phyloP scores from a whole-genome alignment of 1,140 invertebrate species.

The Aphis craccivora region DNA sequence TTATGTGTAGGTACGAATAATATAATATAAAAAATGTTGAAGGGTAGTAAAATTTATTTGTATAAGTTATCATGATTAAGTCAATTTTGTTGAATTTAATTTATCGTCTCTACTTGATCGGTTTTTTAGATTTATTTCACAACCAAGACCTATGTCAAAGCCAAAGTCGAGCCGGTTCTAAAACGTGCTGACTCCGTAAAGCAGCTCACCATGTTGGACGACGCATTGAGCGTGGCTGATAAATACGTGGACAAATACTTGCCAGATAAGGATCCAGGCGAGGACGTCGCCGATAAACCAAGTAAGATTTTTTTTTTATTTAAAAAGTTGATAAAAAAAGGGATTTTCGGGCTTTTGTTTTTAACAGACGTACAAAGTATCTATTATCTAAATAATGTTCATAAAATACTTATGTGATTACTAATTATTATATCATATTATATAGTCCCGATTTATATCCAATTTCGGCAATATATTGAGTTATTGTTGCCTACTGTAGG shows the following conservation, averaged over 20 bases:
- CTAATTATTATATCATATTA: neutral
- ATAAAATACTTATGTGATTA: neutral
- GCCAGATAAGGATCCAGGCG: conserved; percentile 65
- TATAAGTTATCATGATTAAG: neutral
- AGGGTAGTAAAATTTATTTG: neutral
- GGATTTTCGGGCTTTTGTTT: neutral
- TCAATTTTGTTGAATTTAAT: neutral
- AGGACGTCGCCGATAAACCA: conserved; percentile 32
- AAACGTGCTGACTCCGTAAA: conserved; percentile 80
- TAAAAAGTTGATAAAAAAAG: neutral
- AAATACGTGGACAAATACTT: conserved; percentile 82
- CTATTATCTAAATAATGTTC: neutral
- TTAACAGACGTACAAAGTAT: neutral
- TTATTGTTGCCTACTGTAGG: conserved; percentile 41
- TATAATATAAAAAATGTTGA: neutral
- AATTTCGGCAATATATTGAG: neutral
- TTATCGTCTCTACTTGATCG: neutral
- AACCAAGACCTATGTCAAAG: conserved; percentile 76
- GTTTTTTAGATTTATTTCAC: conserved; percentile 75
- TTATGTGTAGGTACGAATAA: neutral
- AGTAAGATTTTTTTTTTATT: conserved; percentile 16
- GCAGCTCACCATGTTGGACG: conserved; percentile 75
- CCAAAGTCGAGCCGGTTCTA: conserved; percentile 72
- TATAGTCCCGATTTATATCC: neutral
- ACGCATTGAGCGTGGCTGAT: conserved; percentile 76